Conservation (phyloP, 2,888 invertebrate species). For the Alloscopus bannaensis region DNA sequence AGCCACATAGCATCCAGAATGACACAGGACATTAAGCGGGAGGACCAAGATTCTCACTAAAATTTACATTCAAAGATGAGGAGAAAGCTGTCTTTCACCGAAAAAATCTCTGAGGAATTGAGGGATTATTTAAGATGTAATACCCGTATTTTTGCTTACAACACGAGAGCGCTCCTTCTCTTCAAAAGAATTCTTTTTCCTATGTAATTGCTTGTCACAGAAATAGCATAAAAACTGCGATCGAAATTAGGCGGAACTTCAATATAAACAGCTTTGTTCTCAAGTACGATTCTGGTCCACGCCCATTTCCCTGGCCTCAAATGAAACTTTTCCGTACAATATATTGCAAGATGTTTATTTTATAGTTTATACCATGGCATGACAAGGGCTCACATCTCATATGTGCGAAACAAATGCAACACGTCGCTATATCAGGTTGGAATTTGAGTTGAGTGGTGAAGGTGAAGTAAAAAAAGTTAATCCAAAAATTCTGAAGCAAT, state of each 20-base stretch:
- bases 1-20: constrained; percentile 17
- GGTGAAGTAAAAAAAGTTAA: constrained; percentile 29
- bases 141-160: constrained; percentile 50
- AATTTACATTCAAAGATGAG: constrained; percentile 56
- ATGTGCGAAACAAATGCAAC: too few species aligned
- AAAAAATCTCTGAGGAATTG: constrained; percentile 62
- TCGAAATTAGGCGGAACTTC: constrained; percentile 17
- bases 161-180: too few species aligned
- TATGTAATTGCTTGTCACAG: constrained; percentile 51
- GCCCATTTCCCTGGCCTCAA: too few species aligned
- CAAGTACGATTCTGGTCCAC: too few species aligned
- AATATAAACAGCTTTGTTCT: too few species aligned
- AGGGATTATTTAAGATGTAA: constrained; percentile 66
- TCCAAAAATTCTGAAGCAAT: constrained; percentile 52
- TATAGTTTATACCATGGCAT: too few species aligned
- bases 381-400: too few species aligned
- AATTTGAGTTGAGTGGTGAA: constrained; percentile 42
- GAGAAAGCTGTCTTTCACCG: constrained; percentile 62
- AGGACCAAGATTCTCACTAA: constrained; percentile 24
- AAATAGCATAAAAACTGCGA: constrained; percentile 8
- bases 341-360: too few species aligned
- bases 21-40: constrained; percentile 39
- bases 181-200: too few species aligned
- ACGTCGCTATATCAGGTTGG: too few species aligned
- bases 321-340: too few species aligned